Conservation (phyloP, 2,113 vertebrate species). For the Trogon surrucura region DNA sequence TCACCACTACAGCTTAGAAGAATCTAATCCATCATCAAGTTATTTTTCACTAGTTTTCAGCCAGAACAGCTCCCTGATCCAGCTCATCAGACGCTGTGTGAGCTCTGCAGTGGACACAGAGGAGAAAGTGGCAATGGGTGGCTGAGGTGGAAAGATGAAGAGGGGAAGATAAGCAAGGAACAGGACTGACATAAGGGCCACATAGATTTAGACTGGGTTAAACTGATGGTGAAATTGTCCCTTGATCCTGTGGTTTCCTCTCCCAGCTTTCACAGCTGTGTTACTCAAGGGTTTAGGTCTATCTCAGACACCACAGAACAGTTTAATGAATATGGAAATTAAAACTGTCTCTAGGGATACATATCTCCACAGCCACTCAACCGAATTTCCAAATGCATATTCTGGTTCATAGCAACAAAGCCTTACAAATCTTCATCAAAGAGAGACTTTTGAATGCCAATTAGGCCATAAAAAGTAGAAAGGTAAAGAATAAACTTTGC, state of each 20-base stretch:
- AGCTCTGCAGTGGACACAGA: neutral
- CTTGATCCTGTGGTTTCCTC: neutral
- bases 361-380: neutral
- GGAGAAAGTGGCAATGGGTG: neutral
- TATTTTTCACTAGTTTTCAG: neutral
- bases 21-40: neutral
- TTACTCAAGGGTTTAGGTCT: neutral
- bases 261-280: neutral
- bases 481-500: neutral
- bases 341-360: slow-evolving; percentile 8
- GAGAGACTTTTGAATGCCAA: neutral
- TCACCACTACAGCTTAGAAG: neutral
- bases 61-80: neutral
- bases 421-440: neutral
- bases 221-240: neutral
- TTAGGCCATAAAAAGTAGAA: neutral
- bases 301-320: neutral
- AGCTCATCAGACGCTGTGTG: neutral
- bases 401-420: slow-evolving; percentile 21
- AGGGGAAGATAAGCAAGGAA: neutral
- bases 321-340: slow-evolving; percentile 32
- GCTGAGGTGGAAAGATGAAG: neutral
- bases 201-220: neutral
- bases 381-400: slow-evolving; percentile 13
- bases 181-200: neutral